Evolutionary conservation across 2,797 vertebrate species (phyloP).

Genomic region (Neomorphus geoffroyi): DNA sequence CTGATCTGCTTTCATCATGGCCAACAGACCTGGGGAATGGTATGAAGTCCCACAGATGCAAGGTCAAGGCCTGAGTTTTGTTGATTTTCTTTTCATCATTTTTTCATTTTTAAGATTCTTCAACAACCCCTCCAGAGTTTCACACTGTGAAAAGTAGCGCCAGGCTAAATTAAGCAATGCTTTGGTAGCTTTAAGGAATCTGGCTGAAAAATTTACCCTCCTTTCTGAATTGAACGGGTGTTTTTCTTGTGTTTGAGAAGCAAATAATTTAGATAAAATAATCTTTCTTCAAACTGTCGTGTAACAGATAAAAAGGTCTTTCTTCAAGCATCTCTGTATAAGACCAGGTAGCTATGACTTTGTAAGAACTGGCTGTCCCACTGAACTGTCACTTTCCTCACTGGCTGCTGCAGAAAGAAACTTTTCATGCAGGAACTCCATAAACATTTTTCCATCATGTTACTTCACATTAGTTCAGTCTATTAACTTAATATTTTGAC

Average conservation of each 20-base stretch:
- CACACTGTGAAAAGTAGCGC: not conserved
- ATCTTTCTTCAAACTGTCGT: not conserved
- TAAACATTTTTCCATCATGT: not conserved
- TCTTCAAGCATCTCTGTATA: not conserved
- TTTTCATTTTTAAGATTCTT: not conserved
- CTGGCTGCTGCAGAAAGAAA: not conserved
- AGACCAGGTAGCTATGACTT: not conserved
- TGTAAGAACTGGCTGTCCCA: not conserved
- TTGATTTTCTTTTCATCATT: not conserved
- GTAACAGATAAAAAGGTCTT: not conserved
- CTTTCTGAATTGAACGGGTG: not conserved
- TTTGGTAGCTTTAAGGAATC: not conserved
- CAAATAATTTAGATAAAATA: not conserved
- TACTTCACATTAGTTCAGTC: not conserved
- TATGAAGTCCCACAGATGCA: not conserved
- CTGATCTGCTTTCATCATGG: accelerated
- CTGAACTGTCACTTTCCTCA: not conserved
- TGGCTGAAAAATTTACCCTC: not conserved
- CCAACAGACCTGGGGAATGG: not conserved
- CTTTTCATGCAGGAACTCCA: not conserved
- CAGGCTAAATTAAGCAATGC: not conserved
- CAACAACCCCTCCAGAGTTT: not conserved
- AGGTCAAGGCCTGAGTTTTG: not conserved
- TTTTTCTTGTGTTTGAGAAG: not conserved
- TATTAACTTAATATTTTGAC: not conserved